phyloP scores from a whole-genome alignment of 2,888 invertebrate genomes.

The Trachelus troglodyta region DNA sequence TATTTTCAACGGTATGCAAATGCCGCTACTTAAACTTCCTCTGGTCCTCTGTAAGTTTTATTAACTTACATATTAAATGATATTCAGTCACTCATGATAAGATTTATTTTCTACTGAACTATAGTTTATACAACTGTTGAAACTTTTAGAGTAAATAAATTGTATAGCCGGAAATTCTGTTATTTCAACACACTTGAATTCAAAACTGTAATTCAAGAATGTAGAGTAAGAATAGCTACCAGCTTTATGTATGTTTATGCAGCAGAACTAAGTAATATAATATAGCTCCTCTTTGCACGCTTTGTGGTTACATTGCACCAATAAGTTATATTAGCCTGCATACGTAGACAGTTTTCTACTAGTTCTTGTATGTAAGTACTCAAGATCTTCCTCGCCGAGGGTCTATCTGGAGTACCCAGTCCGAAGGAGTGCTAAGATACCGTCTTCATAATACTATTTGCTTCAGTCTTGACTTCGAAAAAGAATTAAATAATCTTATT shows the following conservation, averaged over 20 bases:
- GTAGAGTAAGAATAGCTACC: conserved; percentile 49
- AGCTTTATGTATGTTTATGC: conserved; percentile 53
- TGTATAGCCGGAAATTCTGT: conserved; percentile 32
- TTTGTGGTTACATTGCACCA: conserved; percentile 53
- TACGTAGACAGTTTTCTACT: conserved; percentile 39
- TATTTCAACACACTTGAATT: conserved; percentile 32
- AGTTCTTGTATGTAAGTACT: conserved; percentile 48
- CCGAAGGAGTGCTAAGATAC: not conserved
- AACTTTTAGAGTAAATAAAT: not conserved
- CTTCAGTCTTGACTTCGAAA: not conserved
- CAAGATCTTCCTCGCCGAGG: not conserved
- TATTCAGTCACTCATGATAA: not conserved
- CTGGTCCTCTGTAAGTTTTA: conserved; percentile 55
- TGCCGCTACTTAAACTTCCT: conserved; percentile 45
- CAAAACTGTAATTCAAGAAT: conserved; percentile 47
- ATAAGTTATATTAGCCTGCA: conserved; percentile 60
- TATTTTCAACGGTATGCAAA: conserved; percentile 43
- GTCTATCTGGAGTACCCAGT: not conserved
- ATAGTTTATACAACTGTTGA: not conserved
- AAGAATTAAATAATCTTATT: not conserved
- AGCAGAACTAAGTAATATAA: conserved; percentile 57
- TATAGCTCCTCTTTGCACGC: conserved; percentile 51
- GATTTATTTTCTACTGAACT: not conserved
- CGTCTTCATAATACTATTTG: not conserved
- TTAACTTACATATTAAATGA: conserved; percentile 19